Conservation (phyloP, 2,888 invertebrate species). For the Drosophila greeni region DNA sequence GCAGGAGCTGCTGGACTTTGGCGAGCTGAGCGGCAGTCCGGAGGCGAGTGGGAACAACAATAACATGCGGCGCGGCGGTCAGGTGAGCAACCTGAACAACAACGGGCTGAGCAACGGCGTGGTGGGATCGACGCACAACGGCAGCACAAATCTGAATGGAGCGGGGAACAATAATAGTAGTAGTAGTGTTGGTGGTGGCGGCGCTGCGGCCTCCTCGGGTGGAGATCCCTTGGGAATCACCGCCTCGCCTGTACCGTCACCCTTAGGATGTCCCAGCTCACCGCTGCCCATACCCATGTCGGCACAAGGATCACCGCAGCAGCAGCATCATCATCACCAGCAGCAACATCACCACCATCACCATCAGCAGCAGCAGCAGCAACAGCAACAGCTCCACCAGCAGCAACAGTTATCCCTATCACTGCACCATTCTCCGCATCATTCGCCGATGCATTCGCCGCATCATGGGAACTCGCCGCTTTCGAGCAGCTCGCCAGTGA, state of each 20-base stretch:
- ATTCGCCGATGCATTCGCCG: constrained; percentile 75
- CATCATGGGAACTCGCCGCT: constrained; percentile 73
- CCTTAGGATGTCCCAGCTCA: constrained; percentile 71
- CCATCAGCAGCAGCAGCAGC: constrained; percentile 21
- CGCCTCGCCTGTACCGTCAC: constrained; percentile 69
- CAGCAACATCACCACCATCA: constrained; percentile 14
- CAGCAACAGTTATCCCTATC: constrained; percentile 68
- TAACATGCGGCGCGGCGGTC: constrained; percentile 50
- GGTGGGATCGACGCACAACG: constrained; percentile 56
- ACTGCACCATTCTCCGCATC: constrained; percentile 74
- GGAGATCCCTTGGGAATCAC: constrained; percentile 47
- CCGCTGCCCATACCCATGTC: constrained; percentile 76
- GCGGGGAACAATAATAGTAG: constrained; percentile 53
- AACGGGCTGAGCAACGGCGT: constrained; percentile 57
- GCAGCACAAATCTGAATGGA: constrained; percentile 49
- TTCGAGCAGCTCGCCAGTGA: constrained; percentile 73
- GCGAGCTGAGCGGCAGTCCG: constrained; percentile 65
- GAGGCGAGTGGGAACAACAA: constrained; percentile 58
- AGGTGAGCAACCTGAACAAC: constrained; percentile 57
- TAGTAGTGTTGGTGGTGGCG: constrained; percentile 40
- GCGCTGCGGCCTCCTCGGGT: constrained; percentile 20
- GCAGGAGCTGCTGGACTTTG: constrained; percentile 70
- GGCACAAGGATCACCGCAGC: constrained; percentile 63
- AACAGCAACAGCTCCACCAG: constrained; percentile 34
- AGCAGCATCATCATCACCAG: constrained; percentile 32